Evolutionary conservation across 2,797 vertebrate species (phyloP), one percentile per base, ranked within the genome.

Genomic region (Glossophaga mutica): DNA sequence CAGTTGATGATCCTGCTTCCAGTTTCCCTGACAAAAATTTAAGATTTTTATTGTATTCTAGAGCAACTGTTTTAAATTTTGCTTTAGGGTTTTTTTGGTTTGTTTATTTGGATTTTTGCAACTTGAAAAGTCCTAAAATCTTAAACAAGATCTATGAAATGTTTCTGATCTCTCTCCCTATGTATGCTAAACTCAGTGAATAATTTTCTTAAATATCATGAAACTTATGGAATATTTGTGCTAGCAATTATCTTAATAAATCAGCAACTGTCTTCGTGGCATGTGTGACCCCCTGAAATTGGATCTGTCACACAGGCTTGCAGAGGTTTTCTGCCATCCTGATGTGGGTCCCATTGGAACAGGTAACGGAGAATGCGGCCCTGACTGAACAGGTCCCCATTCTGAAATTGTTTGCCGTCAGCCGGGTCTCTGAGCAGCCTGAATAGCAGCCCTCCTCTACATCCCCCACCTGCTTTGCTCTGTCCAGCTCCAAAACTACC

Each of bases 81-180:
- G 50, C 50, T 52, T 9, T 52, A 19, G 21, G 50, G 4, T 9
- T 15, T 15, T 50, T 52, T 90, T 88, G 14, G 24, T 71, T 44
- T 16, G 5, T 68, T 46, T 48, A 18, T 46, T 82, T 32, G 15
- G 9, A 50, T 76, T 62, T 90, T 95, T 90, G 42, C 48, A 90
- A 74, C 8, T 57, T 90, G 37, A n/a, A n/a, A n/a, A n/a, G n/a
- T n/a, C n/a, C n/a, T n/a, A n/a, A 50, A 78, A 78, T 94, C 94
- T 90, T 90, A 78, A 68, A 21, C 18, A 87, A 4, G 9, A 96
- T 78, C 5, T 87, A 42, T 77, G 32, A 42, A 50, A 9, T 83
- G 3, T 21, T 90, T 57, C 32, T 29, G 24, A 3, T 46, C 39
- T 73, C 0, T 86, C 34, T 79, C 65, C 34, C n/a, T 62, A 0